Evolutionary conservation across 2,888 invertebrate genomes (phyloP), one percentile per base, ranked within the genome.

Genomic region (Cheilosia scutellata): DNA sequence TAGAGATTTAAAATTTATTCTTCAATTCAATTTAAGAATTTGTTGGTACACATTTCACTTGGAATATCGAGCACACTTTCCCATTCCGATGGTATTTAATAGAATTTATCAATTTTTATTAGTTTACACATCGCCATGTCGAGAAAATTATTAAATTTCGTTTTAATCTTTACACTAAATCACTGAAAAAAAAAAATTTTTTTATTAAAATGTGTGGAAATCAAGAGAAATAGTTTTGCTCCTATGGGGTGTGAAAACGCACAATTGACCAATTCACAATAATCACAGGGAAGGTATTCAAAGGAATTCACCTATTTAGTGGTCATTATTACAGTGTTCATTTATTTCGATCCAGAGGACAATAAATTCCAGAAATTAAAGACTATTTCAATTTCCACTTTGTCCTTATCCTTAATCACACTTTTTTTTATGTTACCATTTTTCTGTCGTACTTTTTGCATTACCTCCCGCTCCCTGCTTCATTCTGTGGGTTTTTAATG

Each of bases 381-480:
- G 74, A 70, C 68, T 68, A 74, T 53, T 70, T 47, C 68, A 75
- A 37, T 37, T 68, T 83, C 33, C 47, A 47, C 31, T 74, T 70
- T 57, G 42, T 27, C 51, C 53, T 20, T 74, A 62, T 65, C 53
- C 63, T 71, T 79, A 68, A 58, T 63, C 62, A 68, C 1, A 53
- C 58, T 65, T 33, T 58, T 55, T 42, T 53, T 57, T 33, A 6
- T 42, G 5, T 9, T 37, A 37, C 16, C 44, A 31, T 13, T 13
- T 20, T 57, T 63, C 16, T 60, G 16, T 63, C 49, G 63, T 65
- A 13, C 49, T 57, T 80, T 76, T 77, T 65, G 71, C 60, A 68
- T 71, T 78, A 44, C 57, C 63, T 76, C 77, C 65, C 44, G 49
- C 63, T 76, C 77, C 65, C 44, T 58, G 58, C 58, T 79, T 75